These are phyloP conservation scores for Meiosimyza decipiens DNA, from an alignment of 2,888 invertebrate genomes.

Conservation along the genomic window DNA sequence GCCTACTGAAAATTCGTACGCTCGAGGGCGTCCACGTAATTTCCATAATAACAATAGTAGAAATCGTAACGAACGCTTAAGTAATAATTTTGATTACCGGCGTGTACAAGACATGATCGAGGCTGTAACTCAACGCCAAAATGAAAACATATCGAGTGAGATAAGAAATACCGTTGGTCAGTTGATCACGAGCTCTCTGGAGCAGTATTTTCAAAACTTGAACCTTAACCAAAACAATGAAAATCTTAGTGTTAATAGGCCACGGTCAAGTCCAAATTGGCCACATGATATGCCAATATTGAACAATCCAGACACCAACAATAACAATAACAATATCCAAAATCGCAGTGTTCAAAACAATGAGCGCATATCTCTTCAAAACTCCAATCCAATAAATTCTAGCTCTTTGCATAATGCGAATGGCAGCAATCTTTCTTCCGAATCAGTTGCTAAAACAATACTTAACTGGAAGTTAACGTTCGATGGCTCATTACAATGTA, in stretches of 20 bases:
- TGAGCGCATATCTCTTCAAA: too few relatives aligned
- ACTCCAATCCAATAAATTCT: not conserved
- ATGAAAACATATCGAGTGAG: not conserved
- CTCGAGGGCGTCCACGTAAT: not conserved
- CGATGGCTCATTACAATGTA: not conserved
- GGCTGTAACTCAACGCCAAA: not conserved
- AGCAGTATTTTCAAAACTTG: not conserved
- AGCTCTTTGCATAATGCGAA: not conserved
- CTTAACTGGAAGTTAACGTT: not conserved
- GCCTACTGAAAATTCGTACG: not conserved
- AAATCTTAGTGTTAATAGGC: not conserved
- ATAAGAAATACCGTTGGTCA: not conserved
- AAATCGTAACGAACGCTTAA: not conserved
- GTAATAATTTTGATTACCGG: not conserved
- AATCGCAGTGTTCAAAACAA: too few relatives aligned
- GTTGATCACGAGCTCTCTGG: not conserved
- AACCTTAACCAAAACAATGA: not conserved
- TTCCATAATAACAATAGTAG: too few relatives aligned
- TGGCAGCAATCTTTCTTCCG: too few relatives aligned
- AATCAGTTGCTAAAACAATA: too few relatives aligned
- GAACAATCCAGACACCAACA: not conserved
- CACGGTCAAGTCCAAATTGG: too few relatives aligned
- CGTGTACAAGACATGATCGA: constrained; percentile 3
- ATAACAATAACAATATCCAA: not conserved
- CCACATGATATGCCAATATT: too few relatives aligned